A percentile compares a stretch with the other conserved stretches of the same genome.
These are phyloP conservation scores for Lordiphosa andalusiaca DNA, from an alignment of 2,888 invertebrate species.

Conservation along the genomic window DNA sequence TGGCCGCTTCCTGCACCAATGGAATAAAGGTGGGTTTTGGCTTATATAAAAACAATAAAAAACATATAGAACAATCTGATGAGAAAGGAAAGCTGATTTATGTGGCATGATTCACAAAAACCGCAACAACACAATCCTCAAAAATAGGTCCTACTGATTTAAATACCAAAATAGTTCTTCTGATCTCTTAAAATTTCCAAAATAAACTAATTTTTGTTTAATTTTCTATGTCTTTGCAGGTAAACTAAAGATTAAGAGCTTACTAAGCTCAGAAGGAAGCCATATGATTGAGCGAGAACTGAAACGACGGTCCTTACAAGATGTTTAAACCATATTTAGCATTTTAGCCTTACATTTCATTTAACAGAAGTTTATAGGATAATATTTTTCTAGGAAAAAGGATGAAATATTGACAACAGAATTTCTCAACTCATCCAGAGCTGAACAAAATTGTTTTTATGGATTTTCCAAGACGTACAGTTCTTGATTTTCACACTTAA, in stretches of 20 bases:
- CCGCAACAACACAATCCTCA: conserved; percentile 75
- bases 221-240: conserved; percentile 19
- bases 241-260: too few species aligned
- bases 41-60: neutral
- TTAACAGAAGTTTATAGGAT: too few species aligned
- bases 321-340: too few species aligned
- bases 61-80: neutral
- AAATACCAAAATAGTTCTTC: neutral
- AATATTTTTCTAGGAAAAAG: too few species aligned
- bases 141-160: conserved; percentile 76
- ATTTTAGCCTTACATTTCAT: too few species aligned
- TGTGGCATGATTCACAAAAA: conserved; percentile 72
- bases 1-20: neutral
- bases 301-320: too few species aligned
- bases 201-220: neutral
- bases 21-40: conserved; percentile 11
- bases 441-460: too few species aligned
- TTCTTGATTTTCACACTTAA: neutral
- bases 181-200: neutral
- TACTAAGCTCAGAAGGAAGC: too few species aligned
- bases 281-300: too few species aligned
- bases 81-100: conserved; percentile 46
- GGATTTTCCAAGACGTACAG: conserved; percentile 3
- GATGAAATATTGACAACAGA: too few species aligned
- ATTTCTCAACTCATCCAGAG: too few species aligned